phyloP scores from a whole-genome alignment of 1,140 invertebrate genomes.

The Calephelis virginiensis region DNA sequence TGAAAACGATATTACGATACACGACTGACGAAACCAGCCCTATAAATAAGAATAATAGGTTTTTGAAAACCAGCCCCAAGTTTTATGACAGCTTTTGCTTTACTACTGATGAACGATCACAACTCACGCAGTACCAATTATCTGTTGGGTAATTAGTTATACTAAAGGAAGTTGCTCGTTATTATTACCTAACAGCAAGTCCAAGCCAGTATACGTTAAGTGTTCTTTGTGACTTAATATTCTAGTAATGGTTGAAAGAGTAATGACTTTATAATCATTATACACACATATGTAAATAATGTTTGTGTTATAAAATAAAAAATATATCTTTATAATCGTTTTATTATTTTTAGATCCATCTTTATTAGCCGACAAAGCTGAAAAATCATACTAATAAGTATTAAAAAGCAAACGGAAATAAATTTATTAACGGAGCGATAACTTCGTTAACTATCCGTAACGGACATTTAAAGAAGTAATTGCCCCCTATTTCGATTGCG shows the following conservation, averaged over 20 bases:
- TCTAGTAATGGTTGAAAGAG: conserved; percentile 28
- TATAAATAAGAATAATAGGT: background rate
- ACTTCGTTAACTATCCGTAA: too few relatives aligned
- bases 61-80: background rate
- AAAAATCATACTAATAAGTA: too few relatives aligned
- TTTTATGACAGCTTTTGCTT: background rate
- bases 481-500: too few relatives aligned
- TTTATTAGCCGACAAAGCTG: too few relatives aligned
- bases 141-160: conserved; percentile 32
- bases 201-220: conserved; percentile 35
- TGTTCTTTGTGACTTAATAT: conserved; percentile 27
- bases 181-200: conserved; percentile 29
- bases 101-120: conserved; percentile 19
- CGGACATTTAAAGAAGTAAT: too few relatives aligned
- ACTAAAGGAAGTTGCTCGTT: conserved; percentile 27
- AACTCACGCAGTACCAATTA: conserved; percentile 50
- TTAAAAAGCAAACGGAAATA: too few relatives aligned
- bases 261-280: conserved; percentile 21
- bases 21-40: background rate
- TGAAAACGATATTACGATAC: background rate
- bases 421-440: too few relatives aligned
- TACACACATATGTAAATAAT: conserved; percentile 62
- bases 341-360: conserved; percentile 27
- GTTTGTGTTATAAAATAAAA: conserved; percentile 68
- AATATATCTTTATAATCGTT: conserved; percentile 26